Evolutionary conservation across 2,888 invertebrate genomes (phyloP), one percentile per base, ranked within the genome.

Genomic region (Griposia aprilina): DNA sequence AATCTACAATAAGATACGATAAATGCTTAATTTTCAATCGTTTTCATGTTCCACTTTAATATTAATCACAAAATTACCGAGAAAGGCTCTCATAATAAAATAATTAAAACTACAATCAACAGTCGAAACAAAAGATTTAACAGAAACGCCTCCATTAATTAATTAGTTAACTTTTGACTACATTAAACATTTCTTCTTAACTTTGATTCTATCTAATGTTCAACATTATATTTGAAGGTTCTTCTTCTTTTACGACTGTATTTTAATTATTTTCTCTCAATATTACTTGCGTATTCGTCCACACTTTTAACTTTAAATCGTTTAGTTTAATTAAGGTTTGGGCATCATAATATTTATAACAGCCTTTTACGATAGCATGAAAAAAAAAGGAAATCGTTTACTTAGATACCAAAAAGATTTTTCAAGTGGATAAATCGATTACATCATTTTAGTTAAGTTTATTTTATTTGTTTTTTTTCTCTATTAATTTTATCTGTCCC

Each of bases 51-150:
- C 15, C 8, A 52, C 11, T 23, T 69, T 70, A 52, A 60, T 69
- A 67, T 68, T n/a, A 69, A 60, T 69, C 45, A 60, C 69, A n/a
- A 59, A 75, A 52, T 67, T 41, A 50, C 30, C 59, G n/a, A 57
- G 55, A 80, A 75, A 71, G 13, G 48, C 41, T 70, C 20, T 76
- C 48, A 59, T 67, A 63, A 67, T 67, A 67, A 82, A 79, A 74
- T 79, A 84, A 84, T 80, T 82, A 76, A 79, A 84, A 84, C 76
- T 76, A 82, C 68, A 72, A 76, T 82, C 50, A 82, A 82, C 60
- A 41, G 52, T 41, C 36, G 78, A 72, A 80, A 84, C 83, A 80
- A 82, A 82, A 85, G 68, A 74, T 72, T 76, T 26, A 60, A 68
- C 60, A 41, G 66, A 62, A 72, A 57, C 62, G 73, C 70, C 62